phyloP scores from a whole-genome alignment of 2,888 invertebrate genomes.

The Leptarthrus brevirostris region DNA sequence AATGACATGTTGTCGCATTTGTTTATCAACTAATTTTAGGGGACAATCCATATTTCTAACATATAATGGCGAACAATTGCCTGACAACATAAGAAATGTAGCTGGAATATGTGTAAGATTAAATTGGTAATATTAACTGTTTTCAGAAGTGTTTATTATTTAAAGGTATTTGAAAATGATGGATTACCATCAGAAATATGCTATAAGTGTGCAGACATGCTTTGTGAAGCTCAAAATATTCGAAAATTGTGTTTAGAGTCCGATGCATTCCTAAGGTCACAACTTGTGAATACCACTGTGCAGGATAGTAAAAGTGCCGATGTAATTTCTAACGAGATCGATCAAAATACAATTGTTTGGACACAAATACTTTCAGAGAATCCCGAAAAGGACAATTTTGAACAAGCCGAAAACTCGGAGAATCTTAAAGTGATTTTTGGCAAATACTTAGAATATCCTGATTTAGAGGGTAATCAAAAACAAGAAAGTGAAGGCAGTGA shows the following conservation, averaged over 20 bases:
- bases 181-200: constrained; percentile 37
- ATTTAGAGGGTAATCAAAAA: not conserved
- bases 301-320: too few relatives aligned
- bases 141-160: not conserved
- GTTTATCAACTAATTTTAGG: constrained; percentile 21
- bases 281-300: not conserved
- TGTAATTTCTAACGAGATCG: too few relatives aligned
- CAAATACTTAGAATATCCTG: not conserved
- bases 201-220: constrained; percentile 34
- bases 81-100: constrained; percentile 35
- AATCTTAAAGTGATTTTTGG: not conserved
- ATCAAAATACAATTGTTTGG: not conserved
- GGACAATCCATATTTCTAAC: constrained; percentile 48
- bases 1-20: constrained; percentile 42
- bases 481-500: not conserved
- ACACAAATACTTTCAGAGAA: not conserved
- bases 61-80: constrained; percentile 43
- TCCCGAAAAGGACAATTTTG: constrained; percentile 2
- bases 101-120: constrained; percentile 42
- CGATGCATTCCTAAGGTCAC: constrained; percentile 7
- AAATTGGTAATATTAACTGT: too few relatives aligned
- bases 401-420: not conserved
- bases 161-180: not conserved
- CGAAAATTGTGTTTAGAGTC: constrained; percentile 40
- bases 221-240: constrained; percentile 45